These are phyloP conservation scores for Cotesia congregata DNA, from an alignment of 2,888 invertebrate genomes.

Conservation along the genomic window DNA sequence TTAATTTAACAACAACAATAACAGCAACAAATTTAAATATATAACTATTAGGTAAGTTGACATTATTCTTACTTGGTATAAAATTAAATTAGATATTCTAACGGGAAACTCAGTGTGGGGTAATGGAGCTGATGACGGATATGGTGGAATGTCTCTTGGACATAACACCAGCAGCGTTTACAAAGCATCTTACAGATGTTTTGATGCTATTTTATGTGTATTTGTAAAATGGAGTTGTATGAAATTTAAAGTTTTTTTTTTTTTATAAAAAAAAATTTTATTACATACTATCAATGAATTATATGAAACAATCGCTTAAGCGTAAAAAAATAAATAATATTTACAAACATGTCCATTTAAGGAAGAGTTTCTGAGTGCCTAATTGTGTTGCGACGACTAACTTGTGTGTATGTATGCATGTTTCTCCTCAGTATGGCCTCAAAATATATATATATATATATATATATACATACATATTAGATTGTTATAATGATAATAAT, in stretches of 20 bases:
- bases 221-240: constrained; percentile 35
- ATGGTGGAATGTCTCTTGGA: neutral
- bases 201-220: neutral
- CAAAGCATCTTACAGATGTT: neutral
- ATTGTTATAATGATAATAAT: neutral
- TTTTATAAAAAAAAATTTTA: neutral
- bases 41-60: constrained; percentile 9
- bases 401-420: neutral
- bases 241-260: constrained; percentile 12
- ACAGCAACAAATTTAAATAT: neutral
- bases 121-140: neutral
- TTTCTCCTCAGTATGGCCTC: constrained; percentile 12
- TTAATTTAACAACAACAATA: neutral
- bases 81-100: neutral
- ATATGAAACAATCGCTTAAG: constrained; percentile 38
- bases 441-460: constrained; percentile 14
- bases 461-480: neutral
- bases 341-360: constrained; percentile 67
- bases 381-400: constrained; percentile 52
- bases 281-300: neutral
- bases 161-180: constrained; percentile 5
- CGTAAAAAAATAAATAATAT: constrained; percentile 53
- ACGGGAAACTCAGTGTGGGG: neutral
- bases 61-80: constrained; percentile 2
- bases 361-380: constrained; percentile 55